phyloP scores from a whole-genome alignment of 2,113 vertebrate species.

The Taxidea taxus region DNA sequence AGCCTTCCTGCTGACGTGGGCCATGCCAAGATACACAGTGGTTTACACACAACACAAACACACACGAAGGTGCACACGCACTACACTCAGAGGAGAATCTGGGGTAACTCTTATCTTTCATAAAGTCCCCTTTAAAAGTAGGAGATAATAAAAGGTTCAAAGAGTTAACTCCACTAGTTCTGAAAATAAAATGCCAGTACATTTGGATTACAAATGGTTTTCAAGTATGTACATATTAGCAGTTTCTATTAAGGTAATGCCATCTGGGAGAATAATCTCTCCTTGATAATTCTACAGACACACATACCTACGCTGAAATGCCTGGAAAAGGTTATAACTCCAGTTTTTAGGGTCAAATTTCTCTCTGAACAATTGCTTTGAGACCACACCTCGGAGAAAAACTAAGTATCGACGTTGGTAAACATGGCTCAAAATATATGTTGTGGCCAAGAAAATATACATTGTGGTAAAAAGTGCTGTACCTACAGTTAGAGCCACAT shows the following conservation, averaged over 20 bases:
- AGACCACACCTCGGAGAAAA: background rate
- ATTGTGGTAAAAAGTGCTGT: background rate
- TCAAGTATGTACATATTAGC: background rate
- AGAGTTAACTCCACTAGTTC: background rate
- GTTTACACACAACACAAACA: background rate
- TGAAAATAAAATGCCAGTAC: slow-evolving; percentile 8
- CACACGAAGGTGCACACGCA: background rate
- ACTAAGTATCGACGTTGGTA: background rate
- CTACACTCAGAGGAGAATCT: background rate
- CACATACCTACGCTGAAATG: background rate
- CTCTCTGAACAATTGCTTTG: background rate
- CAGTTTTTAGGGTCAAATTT: background rate
- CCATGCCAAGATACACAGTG: slow-evolving; percentile 64
- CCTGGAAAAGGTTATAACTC: background rate
- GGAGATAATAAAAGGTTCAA: slow-evolving; percentile 23
- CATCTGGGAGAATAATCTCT: slow-evolving; percentile 33
- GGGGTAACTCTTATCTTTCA: background rate
- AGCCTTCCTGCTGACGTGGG: slow-evolving; percentile 60
- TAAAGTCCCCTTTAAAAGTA: background rate
- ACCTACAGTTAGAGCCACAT: background rate
- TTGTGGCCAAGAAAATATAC: slow-evolving; percentile 11
- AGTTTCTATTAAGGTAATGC: slow-evolving; percentile 32
- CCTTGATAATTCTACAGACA: background rate
- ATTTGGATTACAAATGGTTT: slow-evolving; percentile 22
- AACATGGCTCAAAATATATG: background rate